These are phyloP conservation scores for Suricata suricatta DNA, from an alignment of 2,113 vertebrate genomes.

Conservation along the genomic window DNA sequence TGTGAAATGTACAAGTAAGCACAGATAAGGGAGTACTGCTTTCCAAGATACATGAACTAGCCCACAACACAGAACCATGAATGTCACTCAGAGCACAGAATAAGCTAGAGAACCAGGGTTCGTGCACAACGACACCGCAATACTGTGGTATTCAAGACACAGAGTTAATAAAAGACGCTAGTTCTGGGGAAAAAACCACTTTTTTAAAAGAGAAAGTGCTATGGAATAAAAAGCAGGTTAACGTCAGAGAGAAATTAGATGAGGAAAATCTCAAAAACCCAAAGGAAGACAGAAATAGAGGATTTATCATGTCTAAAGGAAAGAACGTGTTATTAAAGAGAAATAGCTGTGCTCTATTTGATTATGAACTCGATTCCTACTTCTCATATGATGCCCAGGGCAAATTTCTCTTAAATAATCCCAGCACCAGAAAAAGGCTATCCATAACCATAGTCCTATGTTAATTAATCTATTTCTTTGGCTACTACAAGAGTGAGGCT, in stretches of 20 bases:
- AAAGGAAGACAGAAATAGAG: constrained; percentile 41
- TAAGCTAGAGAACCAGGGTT: background rate
- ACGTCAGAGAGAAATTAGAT: background rate
- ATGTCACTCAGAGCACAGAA: background rate
- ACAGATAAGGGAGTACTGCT: background rate
- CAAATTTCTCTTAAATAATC: constrained; percentile 33
- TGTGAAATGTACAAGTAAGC: background rate
- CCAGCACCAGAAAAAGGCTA: constrained; percentile 8
- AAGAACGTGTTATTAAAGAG: constrained; percentile 18
- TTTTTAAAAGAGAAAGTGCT: background rate
- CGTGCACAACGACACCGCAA: background rate
- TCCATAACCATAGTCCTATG: background rate
- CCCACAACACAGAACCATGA: background rate
- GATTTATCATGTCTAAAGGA: background rate
- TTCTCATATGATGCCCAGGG: background rate
- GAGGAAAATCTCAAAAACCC: constrained; percentile 15
- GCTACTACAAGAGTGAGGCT: background rate
- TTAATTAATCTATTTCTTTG: background rate
- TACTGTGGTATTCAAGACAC: background rate
- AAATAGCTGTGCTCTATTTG: background rate
- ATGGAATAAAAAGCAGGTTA: background rate
- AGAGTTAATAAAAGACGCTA: background rate
- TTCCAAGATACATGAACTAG: background rate
- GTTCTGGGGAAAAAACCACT: background rate
- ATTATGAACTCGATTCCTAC: constrained; percentile 23